Percentiles rank a stretch among this genome's conserved stretches.
Evolutionary conservation across 2,797 vertebrate genomes (phyloP).

Genomic region (Etheostoma nigrum): DNA sequence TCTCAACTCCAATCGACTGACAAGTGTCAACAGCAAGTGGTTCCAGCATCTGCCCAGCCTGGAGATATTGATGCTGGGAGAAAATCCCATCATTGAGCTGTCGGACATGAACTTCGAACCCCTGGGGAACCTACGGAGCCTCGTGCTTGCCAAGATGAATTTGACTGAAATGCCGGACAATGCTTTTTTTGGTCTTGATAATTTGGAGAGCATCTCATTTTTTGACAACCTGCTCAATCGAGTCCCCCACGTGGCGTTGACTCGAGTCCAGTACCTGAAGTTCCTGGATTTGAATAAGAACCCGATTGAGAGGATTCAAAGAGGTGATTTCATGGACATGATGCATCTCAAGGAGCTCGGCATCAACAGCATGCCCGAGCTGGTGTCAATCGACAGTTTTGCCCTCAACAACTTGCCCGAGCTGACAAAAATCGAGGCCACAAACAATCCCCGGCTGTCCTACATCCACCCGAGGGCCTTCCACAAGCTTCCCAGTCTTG

Average conservation of each 20-base stretch:
- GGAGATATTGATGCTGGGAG: conserved; percentile 95
- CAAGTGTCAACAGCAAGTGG: conserved; percentile 90
- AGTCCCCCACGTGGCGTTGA: conserved; percentile 84
- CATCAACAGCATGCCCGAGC: conserved; percentile 95
- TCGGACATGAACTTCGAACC: conserved; percentile 92
- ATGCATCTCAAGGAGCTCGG: conserved; percentile 94
- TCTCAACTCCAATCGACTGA: conserved; percentile 93
- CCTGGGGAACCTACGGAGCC: conserved; percentile 91
- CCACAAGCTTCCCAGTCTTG: conserved; percentile 90
- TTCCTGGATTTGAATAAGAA: conserved; percentile 97
- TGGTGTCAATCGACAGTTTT: conserved; percentile 92
- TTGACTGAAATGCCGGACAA: conserved; percentile 91
- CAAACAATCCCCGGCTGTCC: conserved; percentile 93
- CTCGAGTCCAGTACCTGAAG: conserved; percentile 89
- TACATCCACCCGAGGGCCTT: conserved; percentile 95
- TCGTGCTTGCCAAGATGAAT: conserved; percentile 94
- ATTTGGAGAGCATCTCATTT: conserved; percentile 95
- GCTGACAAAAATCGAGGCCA: conserved; percentile 94
- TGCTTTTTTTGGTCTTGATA: conserved; percentile 90
- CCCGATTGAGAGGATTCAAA: conserved; percentile 92
- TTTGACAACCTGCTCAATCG: conserved; percentile 91
- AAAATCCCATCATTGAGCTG: conserved; percentile 91
- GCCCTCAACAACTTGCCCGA: conserved; percentile 94
- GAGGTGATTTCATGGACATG: conserved; percentile 94
- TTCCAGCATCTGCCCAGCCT: conserved; percentile 90